phyloP scores from a whole-genome alignment of 2,888 invertebrate genomes.

The Cephus spinipes region DNA sequence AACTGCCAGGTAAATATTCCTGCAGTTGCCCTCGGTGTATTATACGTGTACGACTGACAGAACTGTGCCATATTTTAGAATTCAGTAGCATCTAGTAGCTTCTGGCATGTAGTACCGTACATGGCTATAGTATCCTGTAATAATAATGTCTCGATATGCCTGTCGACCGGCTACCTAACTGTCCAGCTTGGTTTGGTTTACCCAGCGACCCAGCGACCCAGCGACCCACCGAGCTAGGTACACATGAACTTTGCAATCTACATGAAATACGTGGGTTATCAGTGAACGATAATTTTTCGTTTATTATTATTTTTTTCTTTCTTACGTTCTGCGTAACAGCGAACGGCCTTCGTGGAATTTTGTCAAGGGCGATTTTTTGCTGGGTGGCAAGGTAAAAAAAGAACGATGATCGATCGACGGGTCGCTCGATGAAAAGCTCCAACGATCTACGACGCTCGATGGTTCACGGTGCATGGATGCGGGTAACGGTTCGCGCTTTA shows the following conservation, averaged over 20 bases:
- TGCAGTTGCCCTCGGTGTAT: constrained; percentile 1
- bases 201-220: constrained; percentile 44
- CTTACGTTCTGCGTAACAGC: constrained; percentile 32
- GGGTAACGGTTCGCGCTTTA: too few relatives aligned
- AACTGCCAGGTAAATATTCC: not conserved
- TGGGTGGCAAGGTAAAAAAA: constrained; percentile 7
- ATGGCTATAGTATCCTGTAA: too few relatives aligned
- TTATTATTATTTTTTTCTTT: constrained; percentile 2
- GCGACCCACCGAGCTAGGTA: constrained; percentile 38
- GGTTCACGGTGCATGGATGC: too few relatives aligned
- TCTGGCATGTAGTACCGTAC: too few relatives aligned
- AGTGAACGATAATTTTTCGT: constrained; percentile 39
- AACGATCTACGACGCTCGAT: too few relatives aligned
- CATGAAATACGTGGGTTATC: constrained; percentile 32
- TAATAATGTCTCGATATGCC: not conserved
- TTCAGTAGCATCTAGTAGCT: too few relatives aligned
- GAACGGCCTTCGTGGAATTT: constrained; percentile 56
- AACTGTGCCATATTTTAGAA: too few relatives aligned
- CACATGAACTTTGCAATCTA: constrained; percentile 2
- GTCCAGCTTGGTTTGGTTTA: constrained; percentile 40
- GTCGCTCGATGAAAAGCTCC: not conserved
- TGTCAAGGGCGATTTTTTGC: constrained; percentile 44
- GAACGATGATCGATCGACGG: not conserved
- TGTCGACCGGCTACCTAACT: not conserved
- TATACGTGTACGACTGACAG: too few relatives aligned